Evolutionary conservation across 2,888 invertebrate species (phyloP), one percentile per base, ranked within the genome.

Genomic region (Falcaria lacertinaria): DNA sequence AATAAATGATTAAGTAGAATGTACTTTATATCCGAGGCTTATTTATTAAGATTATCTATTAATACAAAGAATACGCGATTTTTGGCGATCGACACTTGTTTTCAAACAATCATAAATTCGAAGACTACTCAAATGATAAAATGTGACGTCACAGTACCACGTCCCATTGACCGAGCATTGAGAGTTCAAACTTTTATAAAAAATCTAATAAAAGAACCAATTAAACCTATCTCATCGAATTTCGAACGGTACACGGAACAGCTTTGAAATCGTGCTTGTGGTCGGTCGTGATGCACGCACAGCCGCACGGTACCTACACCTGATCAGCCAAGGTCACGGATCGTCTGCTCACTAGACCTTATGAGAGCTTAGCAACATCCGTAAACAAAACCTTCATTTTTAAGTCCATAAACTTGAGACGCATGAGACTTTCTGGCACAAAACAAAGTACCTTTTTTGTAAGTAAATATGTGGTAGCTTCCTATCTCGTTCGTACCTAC

Each of bases 301-400:
- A 11, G 28, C 28, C 11, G 2, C 54, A 50, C 22, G 43, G 39
- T 48, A 40, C 42, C 40, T 47, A 46, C 50, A 49, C 49, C 48
- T 57, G 54, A 49, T 43, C 50, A 48, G 52, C 39, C 67, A 76
- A 76, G 77, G 77, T 66, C 71, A 55, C 34, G 52, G 56, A 43
- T 50, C 49, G 58, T 61, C 61, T 57, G 54, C 51, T 50, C 52
- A 49, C 63, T 64, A 69, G 54, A 57, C 51, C 51, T 43, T n/a
- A n/a, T n/a, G n/a, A n/a, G 46, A 34, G 37, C 41, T 50, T 47
- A 41, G 52, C 48, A 57, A 60, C 55, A 51, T 66, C 62, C 60
- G 59, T 46, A 60, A 51, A 61, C 45, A 42, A 47, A 54, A 42
- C 46, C 42, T n/a, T n/a, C n/a, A n/a, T n/a, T n/a, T n/a, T n/a